A percentile compares a stretch with the other conserved stretches of the same genome.
These are phyloP conservation scores for Nothocercus julius DNA, from an alignment of 2,113 vertebrate genomes.

Conservation along the genomic window DNA sequence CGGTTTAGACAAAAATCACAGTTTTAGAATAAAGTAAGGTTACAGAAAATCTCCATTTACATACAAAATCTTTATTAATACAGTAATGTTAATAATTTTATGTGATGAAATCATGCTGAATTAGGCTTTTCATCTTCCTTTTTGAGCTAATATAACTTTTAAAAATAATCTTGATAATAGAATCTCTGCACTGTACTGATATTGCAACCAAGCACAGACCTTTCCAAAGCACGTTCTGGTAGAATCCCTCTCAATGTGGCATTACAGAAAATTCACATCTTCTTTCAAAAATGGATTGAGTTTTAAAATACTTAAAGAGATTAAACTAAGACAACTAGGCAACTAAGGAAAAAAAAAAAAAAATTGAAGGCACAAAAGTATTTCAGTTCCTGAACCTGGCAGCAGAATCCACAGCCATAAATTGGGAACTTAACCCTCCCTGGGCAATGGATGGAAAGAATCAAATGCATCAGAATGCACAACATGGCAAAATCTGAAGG, in stretches of 20 bases:
- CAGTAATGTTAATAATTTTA: constrained; percentile 1
- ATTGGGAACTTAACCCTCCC: neutral
- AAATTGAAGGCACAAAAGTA: neutral
- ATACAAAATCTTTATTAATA: constrained; percentile 31
- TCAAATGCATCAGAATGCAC: neutral
- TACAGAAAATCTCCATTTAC: neutral
- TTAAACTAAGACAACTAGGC: neutral
- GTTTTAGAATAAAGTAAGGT: neutral
- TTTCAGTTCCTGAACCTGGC: neutral
- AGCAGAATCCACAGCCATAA: neutral
- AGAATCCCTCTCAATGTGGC: neutral
- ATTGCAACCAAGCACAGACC: neutral
- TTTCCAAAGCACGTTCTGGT: neutral
- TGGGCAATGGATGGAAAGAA: neutral
- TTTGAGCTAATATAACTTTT: neutral
- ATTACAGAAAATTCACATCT: neutral
- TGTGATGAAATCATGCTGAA: neutral
- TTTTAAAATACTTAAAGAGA: neutral
- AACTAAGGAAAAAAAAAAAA: neutral
- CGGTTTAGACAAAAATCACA: neutral
- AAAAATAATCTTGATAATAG: neutral
- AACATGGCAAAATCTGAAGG: neutral
- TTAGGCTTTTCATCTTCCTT: neutral
- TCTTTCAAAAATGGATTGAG: neutral
- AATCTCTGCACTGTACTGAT: neutral